phyloP scores from a whole-genome alignment of 2,797 vertebrate species.

The Diceros bicornis region DNA sequence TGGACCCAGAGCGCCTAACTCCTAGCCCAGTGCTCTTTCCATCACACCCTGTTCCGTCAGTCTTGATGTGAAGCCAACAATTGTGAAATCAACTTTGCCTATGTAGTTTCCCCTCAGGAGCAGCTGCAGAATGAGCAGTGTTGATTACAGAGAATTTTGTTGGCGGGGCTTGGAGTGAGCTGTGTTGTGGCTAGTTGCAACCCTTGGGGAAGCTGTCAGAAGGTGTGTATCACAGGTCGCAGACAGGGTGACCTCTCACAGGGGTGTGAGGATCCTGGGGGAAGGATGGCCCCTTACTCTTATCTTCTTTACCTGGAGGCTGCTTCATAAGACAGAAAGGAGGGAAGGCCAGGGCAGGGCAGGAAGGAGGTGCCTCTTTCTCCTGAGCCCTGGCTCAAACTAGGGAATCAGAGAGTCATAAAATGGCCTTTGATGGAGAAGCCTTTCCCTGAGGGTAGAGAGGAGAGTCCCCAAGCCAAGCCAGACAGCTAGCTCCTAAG shows the following conservation, averaged over 20 bases:
- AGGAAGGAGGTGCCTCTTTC: neutral
- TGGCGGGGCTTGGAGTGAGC: neutral
- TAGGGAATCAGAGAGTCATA: neutral
- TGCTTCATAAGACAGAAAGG: neutral
- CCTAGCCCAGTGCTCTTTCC: constrained; percentile 57
- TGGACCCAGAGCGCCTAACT: constrained; percentile 2
- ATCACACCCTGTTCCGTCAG: constrained; percentile 69
- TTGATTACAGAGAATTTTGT: constrained; percentile 72
- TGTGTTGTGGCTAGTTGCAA: neutral
- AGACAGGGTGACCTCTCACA: neutral
- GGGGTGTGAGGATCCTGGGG: neutral
- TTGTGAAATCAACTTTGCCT: constrained; percentile 81
- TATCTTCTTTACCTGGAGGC: neutral
- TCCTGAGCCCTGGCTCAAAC: neutral
- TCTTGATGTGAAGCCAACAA: constrained; percentile 64
- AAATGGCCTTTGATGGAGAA: neutral
- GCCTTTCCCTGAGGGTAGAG: neutral
- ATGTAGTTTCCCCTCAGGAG: constrained; percentile 18
- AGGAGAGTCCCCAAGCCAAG: neutral
- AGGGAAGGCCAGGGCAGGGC: neutral
- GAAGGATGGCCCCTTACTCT: neutral
- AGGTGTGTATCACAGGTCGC: neutral
- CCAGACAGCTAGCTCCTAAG: neutral
- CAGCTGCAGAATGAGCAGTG: constrained; percentile 44
- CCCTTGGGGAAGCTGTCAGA: constrained; percentile 49